phyloP scores from a whole-genome alignment of 1,140 invertebrate genomes.

The Drosophila bipectinata region DNA sequence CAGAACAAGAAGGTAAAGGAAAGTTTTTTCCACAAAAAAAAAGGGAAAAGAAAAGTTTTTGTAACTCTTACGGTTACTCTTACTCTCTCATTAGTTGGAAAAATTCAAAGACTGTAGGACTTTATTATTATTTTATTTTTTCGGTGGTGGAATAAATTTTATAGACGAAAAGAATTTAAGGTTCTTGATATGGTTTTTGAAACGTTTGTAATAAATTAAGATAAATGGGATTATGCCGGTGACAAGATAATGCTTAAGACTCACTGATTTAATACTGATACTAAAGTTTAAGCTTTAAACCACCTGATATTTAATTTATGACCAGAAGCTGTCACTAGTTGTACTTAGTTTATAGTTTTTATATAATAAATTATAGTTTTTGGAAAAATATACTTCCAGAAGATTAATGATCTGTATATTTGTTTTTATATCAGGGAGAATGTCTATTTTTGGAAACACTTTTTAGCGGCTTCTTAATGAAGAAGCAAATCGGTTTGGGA shows the following conservation, averaged over 20 bases:
- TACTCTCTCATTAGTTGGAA: neutral
- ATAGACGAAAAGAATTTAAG: neutral
- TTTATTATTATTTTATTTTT: too few species aligned
- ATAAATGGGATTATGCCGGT: neutral
- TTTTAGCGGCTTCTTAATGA: constrained; percentile 64
- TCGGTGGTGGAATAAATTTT: too few species aligned
- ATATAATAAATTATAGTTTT: constrained; percentile 2
- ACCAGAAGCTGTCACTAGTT: neutral
- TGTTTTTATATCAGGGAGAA: neutral
- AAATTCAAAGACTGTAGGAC: neutral
- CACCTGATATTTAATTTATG: neutral
- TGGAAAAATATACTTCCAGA: neutral
- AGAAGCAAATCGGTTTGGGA: constrained; percentile 39
- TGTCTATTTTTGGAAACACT: constrained; percentile 56
- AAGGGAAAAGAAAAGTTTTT: neutral
- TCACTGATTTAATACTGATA: too few species aligned
- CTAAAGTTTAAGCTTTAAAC: too few species aligned
- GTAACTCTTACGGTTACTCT: neutral
- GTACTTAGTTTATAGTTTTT: neutral
- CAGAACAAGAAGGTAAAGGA: neutral
- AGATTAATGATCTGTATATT: neutral
- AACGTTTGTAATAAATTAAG: neutral
- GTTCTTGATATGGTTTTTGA: neutral
- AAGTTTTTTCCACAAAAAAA: neutral
- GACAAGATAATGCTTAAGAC: neutral